Evolutionary conservation across 2,888 invertebrate genomes (phyloP), one percentile per base, ranked within the genome.

Genomic region (Tipula confusa): DNA sequence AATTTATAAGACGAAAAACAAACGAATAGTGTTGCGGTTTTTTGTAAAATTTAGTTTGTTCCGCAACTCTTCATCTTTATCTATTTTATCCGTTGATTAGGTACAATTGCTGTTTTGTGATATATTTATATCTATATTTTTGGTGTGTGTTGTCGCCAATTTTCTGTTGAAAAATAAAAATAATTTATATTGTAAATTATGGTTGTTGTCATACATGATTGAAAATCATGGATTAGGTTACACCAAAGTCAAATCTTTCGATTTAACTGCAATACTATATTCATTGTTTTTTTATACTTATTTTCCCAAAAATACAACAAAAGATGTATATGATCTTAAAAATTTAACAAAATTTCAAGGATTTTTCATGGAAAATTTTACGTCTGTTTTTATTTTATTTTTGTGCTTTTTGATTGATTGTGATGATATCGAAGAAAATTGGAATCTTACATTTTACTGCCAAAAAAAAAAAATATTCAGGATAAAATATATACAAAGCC

Each of bases 351-450:
- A 64, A 64, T 24, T 64, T 64, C 64, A 64, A 64, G 64, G 24
- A 18, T 64, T 18, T 64, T 64, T 24, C 24, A 64, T 24, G 24
- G 43, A 24, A 64, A 18, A 64, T 64, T 24, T 24, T 64, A n/a
- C 43, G 24, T 24, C 24, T 15, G 43, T 24, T 24, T 64, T 64
- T 64, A 7, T 48, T 4, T 18, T 5, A 24, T 64, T 7, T 24
- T 24, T 64, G 7, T 64, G 64, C 64, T 64, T 64, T 48, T 64
- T 64, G 64, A 64, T 64, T 64, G 64, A 64, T 64, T 64, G 24
- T 24, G 64, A 64, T 64, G 64, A 64, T 64, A 64, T 64, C 64
- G 64, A 64, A 64, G 24, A 64, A 64, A 64, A 64, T 64, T 64
- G 18, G 64, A 64, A 64, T 24, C 64, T 18, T 4, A 64, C 64